These are phyloP conservation scores for Drosophila subobscura DNA, from an alignment of 1,140 invertebrate genomes.

Conservation along the genomic window DNA sequence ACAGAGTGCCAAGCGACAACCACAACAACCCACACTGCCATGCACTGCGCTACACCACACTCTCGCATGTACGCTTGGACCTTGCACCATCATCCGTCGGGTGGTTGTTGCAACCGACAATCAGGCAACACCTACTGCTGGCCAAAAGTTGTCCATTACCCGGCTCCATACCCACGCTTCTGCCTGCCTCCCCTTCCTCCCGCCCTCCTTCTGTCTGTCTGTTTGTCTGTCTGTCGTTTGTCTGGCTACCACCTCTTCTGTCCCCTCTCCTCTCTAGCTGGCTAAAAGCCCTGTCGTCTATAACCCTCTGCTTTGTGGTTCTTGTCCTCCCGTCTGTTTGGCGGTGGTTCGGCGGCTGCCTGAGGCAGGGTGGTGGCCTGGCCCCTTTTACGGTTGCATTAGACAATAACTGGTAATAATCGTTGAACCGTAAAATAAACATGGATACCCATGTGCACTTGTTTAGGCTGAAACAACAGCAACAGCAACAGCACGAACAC, in stretches of 20 bases:
- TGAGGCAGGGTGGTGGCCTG: conserved; percentile 24
- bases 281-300: too few relatives aligned
- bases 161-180: conserved; percentile 2
- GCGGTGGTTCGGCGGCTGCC: conserved; percentile 1
- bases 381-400: conserved; percentile 71
- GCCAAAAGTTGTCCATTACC: conserved; percentile 42
- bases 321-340: conserved; percentile 37
- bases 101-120: conserved; percentile 56
- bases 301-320: conserved; percentile 53
- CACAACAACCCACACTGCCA: conserved; percentile 40
- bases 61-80: conserved; percentile 33
- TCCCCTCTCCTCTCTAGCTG: background rate
- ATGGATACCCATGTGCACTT: conserved; percentile 78
- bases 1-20: conserved; percentile 43
- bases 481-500: conserved; percentile 42
- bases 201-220: background rate
- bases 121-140: conserved; percentile 63
- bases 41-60: conserved; percentile 29
- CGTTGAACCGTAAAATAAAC: conserved; percentile 82
- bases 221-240: conserved; percentile 22
- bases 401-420: conserved; percentile 82
- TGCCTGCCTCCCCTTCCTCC: conserved; percentile 1
- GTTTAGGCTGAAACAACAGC: conserved; percentile 70
- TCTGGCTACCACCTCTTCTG: conserved; percentile 15
- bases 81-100: conserved; percentile 39